Evolutionary conservation across 2,113 vertebrate genomes (phyloP).

Genomic region (Lanius ludovicianus): DNA sequence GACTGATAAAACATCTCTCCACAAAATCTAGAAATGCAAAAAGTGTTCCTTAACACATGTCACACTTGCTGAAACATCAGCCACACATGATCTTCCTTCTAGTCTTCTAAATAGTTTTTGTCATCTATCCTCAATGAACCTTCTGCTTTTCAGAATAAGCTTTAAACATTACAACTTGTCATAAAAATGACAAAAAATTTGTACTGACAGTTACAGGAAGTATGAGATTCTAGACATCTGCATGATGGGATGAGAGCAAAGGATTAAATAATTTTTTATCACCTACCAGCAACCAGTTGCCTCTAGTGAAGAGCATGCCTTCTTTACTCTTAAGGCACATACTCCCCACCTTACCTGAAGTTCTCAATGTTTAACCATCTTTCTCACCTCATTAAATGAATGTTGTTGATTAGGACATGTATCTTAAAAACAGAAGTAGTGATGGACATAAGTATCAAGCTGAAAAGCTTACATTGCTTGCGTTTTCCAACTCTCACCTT

Average conservation of each 20-base stretch:
- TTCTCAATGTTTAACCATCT: neutral
- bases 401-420: neutral
- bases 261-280: neutral
- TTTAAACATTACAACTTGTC: conserved; percentile 2
- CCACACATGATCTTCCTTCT: neutral
- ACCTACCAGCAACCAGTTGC: neutral
- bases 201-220: neutral
- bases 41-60: neutral
- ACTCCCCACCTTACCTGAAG: neutral
- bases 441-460: neutral
- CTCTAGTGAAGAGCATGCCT: neutral
- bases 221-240: neutral
- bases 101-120: neutral
- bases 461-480: neutral
- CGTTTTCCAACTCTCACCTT: neutral
- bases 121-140: neutral
- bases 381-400: neutral
- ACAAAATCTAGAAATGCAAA: neutral
- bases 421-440: neutral
- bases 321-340: neutral
- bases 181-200: neutral
- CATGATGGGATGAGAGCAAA: neutral
- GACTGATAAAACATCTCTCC: neutral
- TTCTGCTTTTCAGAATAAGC: neutral
- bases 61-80: neutral